Base-by-base conservation (phyloP, 2,797 vertebrate genomes). In the Champsocephalus esox region DNA sequence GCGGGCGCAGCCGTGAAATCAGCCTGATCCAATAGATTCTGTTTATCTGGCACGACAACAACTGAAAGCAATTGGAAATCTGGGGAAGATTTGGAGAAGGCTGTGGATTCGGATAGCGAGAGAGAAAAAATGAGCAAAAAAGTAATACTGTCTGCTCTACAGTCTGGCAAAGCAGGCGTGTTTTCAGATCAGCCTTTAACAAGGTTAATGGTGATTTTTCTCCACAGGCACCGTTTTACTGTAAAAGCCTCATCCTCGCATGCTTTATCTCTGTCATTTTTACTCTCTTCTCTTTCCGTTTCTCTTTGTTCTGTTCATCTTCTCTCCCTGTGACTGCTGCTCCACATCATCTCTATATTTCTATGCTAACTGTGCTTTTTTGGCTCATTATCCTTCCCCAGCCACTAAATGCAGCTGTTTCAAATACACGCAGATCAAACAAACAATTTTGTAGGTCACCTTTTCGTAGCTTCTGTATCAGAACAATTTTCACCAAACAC, bases 1-100 rank as follows among this genome's bases (percentile, higher is more conserved):
- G 88, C 92, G 90, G 90, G 92, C 84, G 87, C 91, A 92, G 93
- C 90, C 91, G 89, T 92, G 92, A 94, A 94, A 94, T 94, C 89
- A 87, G 90, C 89, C 92, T 91, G 93, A 94, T 95, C 94, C 93
- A 93, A 92, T 94, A 93, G 93, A 95, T 94, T 94, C 87, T 93
- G 94, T 94, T 93, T 93, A 90, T 94, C 94, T 94, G 94, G 94
- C 94, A 90, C 83, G 46, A 86, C 91, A 84, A 92, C 92, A 90
- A 92, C 91, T 87, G 89, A 89, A 89, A 89, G 92, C 92, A 91
- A 89, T 91, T 92, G 92, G 91, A 93, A 94, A 94, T 94, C 94
- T 94, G 94, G 92, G 93, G 88, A 86, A 92, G 93, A 95, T 94
- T 94, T 94, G 92, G 92, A 94, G 87, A 90, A 84, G 87, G 91